Evolutionary conservation across 1,140 invertebrate genomes (phyloP).

Genomic region (Periplaneta americana): DNA sequence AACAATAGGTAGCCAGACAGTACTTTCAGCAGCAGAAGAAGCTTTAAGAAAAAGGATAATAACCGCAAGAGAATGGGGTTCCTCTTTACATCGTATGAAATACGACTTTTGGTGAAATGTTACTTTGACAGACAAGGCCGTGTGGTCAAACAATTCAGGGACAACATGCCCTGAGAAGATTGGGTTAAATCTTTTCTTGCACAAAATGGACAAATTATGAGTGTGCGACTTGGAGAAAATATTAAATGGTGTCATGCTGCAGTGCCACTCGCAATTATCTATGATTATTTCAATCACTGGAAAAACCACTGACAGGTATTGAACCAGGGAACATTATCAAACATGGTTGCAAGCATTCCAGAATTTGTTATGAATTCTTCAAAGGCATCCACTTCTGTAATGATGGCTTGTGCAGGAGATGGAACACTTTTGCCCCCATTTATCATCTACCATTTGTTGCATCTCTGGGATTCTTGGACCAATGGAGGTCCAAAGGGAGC

Average conservation of each 20-base stretch:
- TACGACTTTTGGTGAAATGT: conserved; percentile 26
- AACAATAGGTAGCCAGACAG: too few relatives aligned
- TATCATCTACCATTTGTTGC: conserved; percentile 28
- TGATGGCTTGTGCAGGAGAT: conserved; percentile 29
- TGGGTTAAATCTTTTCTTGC: too few relatives aligned
- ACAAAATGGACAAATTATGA: conserved; percentile 23
- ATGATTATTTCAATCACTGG: conserved; percentile 34
- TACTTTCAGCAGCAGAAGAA: conserved; percentile 14
- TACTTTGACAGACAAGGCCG: conserved; percentile 26
- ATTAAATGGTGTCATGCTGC: conserved; percentile 30
- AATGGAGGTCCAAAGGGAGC: conserved; percentile 21
- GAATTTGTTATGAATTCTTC: conserved; percentile 28
- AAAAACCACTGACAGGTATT: conserved; percentile 32
- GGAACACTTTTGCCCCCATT: conserved; percentile 27
- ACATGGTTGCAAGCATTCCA: conserved; percentile 31
- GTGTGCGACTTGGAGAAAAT: conserved; percentile 25
- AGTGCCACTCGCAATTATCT: conserved; percentile 20
- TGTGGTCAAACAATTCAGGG: conserved; percentile 21
- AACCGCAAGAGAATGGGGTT: conserved; percentile 27
- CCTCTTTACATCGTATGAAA: conserved; percentile 26
- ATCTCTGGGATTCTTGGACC: conserved; percentile 34
- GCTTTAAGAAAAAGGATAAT: neutral
- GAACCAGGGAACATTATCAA: conserved; percentile 28
- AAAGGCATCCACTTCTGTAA: conserved; percentile 30
- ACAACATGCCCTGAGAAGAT: conserved; percentile 30